phyloP scores from a whole-genome alignment of 1,140 invertebrate genomes.

The Samia ricini region DNA sequence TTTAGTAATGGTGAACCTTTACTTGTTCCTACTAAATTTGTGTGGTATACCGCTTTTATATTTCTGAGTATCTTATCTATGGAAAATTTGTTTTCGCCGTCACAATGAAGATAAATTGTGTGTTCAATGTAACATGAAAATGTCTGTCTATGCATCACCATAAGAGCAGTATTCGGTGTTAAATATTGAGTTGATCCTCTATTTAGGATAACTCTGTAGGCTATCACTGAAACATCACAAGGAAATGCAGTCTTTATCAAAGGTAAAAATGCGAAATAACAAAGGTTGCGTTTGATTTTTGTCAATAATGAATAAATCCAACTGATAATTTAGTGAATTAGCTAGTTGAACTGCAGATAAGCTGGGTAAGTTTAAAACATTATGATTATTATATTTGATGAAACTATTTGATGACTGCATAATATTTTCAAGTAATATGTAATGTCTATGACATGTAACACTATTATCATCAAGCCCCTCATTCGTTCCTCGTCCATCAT shows the following conservation, averaged over 20 bases:
- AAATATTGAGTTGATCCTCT: conserved; percentile 21
- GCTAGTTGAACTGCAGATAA: conserved; percentile 85
- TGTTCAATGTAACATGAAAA: conserved; percentile 43
- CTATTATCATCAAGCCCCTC: conserved; percentile 95
- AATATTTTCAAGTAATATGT: conserved; percentile 87
- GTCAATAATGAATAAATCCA: conserved; percentile 85
- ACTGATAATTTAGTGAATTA: conserved; percentile 85
- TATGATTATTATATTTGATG: conserved; percentile 30
- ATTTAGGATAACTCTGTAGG: conserved; percentile 46
- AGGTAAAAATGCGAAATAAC: conserved; percentile 51
- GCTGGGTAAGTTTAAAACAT: conserved; percentile 74
- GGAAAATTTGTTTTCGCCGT: conserved; percentile 34
- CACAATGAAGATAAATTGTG: conserved; percentile 34
- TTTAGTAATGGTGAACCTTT: conserved; percentile 33
- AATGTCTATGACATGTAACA: conserved; percentile 87
- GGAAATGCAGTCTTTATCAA: conserved; percentile 53
- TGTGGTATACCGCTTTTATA: conserved; percentile 40
- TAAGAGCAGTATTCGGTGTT: conserved; percentile 37
- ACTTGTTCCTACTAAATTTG: conserved; percentile 57
- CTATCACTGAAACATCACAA: conserved; percentile 52
- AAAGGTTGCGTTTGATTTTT: conserved; percentile 50
- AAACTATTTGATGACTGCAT: conserved; percentile 25
- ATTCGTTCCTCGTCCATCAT: conserved; percentile 91
- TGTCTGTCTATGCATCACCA: conserved; percentile 50
- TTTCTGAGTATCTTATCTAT: conserved; percentile 47